Evolutionary conservation across 2,888 invertebrate genomes (phyloP).

Genomic region (Branchinecta sandiegonensis): DNA sequence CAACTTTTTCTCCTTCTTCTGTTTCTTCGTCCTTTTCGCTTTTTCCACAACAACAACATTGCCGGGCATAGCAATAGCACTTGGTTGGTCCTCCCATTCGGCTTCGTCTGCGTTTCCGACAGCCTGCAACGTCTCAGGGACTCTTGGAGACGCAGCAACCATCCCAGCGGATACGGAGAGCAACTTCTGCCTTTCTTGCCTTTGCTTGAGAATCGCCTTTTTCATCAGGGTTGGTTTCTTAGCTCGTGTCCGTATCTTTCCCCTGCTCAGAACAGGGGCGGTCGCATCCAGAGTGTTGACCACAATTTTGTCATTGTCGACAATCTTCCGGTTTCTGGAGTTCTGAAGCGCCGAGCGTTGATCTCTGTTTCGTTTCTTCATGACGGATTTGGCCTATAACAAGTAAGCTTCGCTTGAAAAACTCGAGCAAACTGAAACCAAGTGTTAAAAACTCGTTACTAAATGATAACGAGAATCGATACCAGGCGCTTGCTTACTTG

Average conservation of each 20-base stretch:
- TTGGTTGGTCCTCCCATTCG: not conserved
- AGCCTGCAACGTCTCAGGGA: not conserved
- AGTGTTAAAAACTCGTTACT: too few species aligned
- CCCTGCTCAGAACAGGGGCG: conserved; percentile 35
- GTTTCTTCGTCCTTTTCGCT: not conserved
- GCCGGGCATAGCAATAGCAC: not conserved
- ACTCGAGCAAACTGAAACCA: too few species aligned
- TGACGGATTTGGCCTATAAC: conserved; percentile 12
- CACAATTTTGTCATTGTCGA: conserved; percentile 19
- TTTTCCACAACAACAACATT: not conserved
- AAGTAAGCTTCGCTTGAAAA: too few species aligned
- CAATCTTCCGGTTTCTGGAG: conserved; percentile 11
- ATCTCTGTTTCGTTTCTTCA: not conserved
- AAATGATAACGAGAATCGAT: too few species aligned
- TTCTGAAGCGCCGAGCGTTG: conserved; percentile 11
- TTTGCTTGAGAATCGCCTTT: conserved; percentile 32
- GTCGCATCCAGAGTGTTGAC: conserved; percentile 33
- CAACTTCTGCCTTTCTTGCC: conserved; percentile 6
- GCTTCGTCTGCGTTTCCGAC: not conserved
- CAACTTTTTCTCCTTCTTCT: not conserved
- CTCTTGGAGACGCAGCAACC: conserved; percentile 11
- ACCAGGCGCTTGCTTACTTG: too few species aligned
- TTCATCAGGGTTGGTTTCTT: conserved; percentile 38
- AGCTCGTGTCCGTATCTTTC: conserved; percentile 37
- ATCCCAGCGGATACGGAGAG: not conserved